Evolutionary conservation across 2,113 vertebrate species (phyloP).

Genomic region (Syrrhaptes paradoxus): DNA sequence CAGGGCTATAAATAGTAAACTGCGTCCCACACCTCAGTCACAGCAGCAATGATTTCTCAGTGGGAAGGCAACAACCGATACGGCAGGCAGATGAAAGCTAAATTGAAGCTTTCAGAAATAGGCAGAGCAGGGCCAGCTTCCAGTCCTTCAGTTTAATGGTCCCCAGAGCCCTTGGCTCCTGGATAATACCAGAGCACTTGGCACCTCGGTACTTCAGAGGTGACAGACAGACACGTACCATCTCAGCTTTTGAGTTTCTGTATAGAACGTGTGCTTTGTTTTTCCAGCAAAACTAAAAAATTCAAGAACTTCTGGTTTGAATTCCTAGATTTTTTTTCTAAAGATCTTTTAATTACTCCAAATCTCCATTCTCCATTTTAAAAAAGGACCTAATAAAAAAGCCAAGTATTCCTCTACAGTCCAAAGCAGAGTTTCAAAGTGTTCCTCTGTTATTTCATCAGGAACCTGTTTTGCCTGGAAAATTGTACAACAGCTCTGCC

Average conservation of each 20-base stretch:
- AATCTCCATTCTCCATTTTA: background rate
- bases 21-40: background rate
- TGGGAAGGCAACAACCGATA: background rate
- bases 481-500: background rate
- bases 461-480: background rate
- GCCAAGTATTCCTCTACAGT: background rate
- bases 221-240: background rate
- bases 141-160: too few species aligned
- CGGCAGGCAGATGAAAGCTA: background rate
- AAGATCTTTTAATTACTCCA: background rate
- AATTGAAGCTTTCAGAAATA: background rate
- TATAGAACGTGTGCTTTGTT: rapidly evolving
- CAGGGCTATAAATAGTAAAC: background rate
- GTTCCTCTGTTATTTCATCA: background rate
- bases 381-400: background rate
- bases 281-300: background rate
- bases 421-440: background rate
- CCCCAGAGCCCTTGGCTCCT: background rate
- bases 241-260: background rate
- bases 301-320: background rate
- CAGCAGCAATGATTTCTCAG: background rate
- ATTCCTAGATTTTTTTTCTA: background rate
- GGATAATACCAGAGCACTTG: rapidly evolving
- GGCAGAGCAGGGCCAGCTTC: background rate
- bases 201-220: background rate